Conservation (phyloP, 2,888 invertebrate genomes). For the Biston stratarius region DNA sequence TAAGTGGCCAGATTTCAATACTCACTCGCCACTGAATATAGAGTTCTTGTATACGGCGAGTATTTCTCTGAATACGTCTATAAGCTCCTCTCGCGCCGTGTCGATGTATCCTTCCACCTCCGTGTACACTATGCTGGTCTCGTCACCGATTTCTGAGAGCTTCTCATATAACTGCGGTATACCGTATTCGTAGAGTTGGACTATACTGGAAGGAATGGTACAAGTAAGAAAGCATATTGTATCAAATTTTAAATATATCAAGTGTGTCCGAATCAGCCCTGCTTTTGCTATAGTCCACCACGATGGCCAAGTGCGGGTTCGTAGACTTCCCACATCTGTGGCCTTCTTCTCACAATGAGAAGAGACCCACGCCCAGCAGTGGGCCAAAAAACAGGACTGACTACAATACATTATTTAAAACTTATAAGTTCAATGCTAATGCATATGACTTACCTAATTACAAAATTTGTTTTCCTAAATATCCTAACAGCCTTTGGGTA, state of each 20-base stretch:
- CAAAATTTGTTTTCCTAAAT: slow-evolving; percentile 87
- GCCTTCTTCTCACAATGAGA: too few species aligned
- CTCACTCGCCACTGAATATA: slow-evolving; percentile 76
- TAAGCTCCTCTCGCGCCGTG: slow-evolving; percentile 75
- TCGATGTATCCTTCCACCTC: slow-evolving; percentile 80
- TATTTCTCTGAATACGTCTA: slow-evolving; percentile 76
- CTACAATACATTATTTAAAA: too few species aligned
- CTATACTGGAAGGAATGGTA: slow-evolving; percentile 85
- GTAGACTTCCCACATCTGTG: too few species aligned
- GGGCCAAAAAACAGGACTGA: too few species aligned
- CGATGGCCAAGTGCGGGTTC: too few species aligned
- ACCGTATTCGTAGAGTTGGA: slow-evolving; percentile 91
- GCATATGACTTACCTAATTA: slow-evolving; percentile 77
- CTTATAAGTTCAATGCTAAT: not conserved
- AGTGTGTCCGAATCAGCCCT: too few species aligned
- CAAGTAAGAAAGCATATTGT: slow-evolving; percentile 7
- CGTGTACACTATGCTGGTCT: slow-evolving; percentile 62
- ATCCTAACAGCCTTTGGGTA: slow-evolving; percentile 85
- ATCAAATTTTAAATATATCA: too few species aligned
- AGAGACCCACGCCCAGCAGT: too few species aligned
- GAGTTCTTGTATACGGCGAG: slow-evolving; percentile 74
- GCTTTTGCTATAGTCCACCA: too few species aligned
- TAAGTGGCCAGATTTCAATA: slow-evolving; percentile 48
- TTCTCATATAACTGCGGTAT: slow-evolving; percentile 90
- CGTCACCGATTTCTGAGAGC: slow-evolving; percentile 80